These are phyloP conservation scores for Diuraphis noxia DNA, from an alignment of 1,140 invertebrate genomes.

Conservation along the genomic window DNA sequence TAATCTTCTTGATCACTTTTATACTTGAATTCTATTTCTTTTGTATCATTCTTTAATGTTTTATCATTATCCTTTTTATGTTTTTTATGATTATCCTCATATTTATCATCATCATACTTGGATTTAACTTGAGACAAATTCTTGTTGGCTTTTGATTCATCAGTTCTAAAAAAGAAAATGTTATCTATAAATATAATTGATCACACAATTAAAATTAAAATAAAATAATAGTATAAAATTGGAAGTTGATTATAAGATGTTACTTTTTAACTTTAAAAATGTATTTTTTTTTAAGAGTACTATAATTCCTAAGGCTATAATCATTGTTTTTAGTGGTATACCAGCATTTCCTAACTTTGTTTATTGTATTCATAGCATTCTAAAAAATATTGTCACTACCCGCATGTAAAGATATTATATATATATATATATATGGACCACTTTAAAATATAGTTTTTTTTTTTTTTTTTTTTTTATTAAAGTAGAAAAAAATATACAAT, in stretches of 20 bases:
- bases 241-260: neutral
- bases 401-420: no score
- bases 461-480: no score
- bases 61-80: constrained; percentile 47
- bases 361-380: neutral
- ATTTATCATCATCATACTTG: constrained; percentile 36
- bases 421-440: no score
- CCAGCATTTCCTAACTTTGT: neutral
- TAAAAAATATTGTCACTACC: no score
- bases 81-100: constrained; percentile 54
- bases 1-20: constrained; percentile 3
- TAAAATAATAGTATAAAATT: neutral
- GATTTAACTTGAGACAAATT: constrained; percentile 55
- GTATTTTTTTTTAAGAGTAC: neutral
- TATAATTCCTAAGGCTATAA: neutral
- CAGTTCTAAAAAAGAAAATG: neutral
- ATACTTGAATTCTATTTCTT: constrained; percentile 40
- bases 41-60: constrained; percentile 49
- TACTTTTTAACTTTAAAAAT: neutral
- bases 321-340: neutral
- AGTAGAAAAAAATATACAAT: no score
- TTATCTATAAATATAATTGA: neutral
- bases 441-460: no score
- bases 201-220: neutral
- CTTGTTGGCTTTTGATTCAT: constrained; percentile 12